phyloP scores from a whole-genome alignment of 2,888 invertebrate genomes.

The Nomada flava region DNA sequence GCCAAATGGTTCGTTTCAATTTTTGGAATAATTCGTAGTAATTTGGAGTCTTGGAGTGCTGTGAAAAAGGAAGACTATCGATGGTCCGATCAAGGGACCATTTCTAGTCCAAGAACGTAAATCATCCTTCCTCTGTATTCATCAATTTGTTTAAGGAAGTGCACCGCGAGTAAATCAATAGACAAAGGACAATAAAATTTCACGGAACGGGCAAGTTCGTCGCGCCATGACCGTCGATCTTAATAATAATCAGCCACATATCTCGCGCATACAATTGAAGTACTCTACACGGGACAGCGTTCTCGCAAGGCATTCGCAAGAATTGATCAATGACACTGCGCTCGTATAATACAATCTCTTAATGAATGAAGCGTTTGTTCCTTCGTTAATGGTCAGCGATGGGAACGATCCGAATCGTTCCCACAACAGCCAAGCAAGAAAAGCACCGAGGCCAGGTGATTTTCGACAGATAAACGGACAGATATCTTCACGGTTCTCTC shows the following conservation, averaged over 20 bases:
- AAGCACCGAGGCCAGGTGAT: background rate
- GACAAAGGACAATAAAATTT: background rate
- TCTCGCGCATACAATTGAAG: conserved; percentile 17
- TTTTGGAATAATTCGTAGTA: too few relatives aligned
- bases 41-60: too few relatives aligned
- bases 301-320: background rate
- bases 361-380: conserved; percentile 32
- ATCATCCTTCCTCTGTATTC: too few relatives aligned
- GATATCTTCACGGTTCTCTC: conserved; percentile 29
- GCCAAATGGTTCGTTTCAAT: too few relatives aligned
- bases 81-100: too few relatives aligned
- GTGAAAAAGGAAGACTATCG: too few relatives aligned
- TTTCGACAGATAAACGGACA: background rate
- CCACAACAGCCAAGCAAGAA: background rate
- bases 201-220: background rate
- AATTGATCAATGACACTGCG: conserved; percentile 9
- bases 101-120: too few relatives aligned
- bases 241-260: background rate
- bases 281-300: conserved; percentile 1
- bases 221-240: background rate
- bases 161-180: background rate
- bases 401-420: too few relatives aligned
- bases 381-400: background rate
- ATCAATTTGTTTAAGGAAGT: too few relatives aligned
- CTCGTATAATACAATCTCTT: conserved; percentile 5